Percentiles rank a stretch among this genome's conserved stretches.
phyloP scores from a whole-genome alignment of 2,113 vertebrate genomes.

The Rana temporaria region DNA sequence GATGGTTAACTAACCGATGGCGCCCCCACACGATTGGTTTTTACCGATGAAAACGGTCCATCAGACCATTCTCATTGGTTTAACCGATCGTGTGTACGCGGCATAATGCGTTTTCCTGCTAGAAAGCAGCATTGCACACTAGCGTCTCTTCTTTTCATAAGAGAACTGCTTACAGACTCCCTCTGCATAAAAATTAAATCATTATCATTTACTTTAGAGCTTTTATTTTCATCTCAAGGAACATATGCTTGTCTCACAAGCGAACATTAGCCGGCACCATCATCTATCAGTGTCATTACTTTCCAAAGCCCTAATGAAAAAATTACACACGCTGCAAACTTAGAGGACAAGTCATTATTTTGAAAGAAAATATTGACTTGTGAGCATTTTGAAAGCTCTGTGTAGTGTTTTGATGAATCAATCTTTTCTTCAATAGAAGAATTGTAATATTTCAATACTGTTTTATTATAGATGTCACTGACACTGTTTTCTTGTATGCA shows the following conservation, averaged over 20 bases:
- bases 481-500: conserved; percentile 17
- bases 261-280: conserved; percentile 48
- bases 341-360: conserved; percentile 59
- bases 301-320: conserved; percentile 59
- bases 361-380: conserved; percentile 51
- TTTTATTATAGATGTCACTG: conserved; percentile 46
- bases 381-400: conserved; percentile 53
- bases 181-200: conserved; percentile 48
- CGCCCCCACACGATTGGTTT: too few relatives aligned
- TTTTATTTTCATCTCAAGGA: conserved; percentile 56
- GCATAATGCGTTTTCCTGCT: conserved; percentile 9
- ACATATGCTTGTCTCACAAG: conserved; percentile 54
- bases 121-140: conserved; percentile 14
- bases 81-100: too few relatives aligned
- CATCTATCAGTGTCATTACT: conserved; percentile 61
- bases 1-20: too few relatives aligned
- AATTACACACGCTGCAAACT: conserved; percentile 59
- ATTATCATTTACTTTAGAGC: conserved; percentile 59
- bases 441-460: conserved; percentile 18
- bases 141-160: not conserved
- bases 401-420: conserved; percentile 47
- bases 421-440: conserved; percentile 35
- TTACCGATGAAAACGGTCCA: too few relatives aligned
- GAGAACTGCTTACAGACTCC: conserved; percentile 18
- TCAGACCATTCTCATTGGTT: too few relatives aligned